Conservation (phyloP, 2,113 vertebrate species). For the Prietella phreatophila region DNA sequence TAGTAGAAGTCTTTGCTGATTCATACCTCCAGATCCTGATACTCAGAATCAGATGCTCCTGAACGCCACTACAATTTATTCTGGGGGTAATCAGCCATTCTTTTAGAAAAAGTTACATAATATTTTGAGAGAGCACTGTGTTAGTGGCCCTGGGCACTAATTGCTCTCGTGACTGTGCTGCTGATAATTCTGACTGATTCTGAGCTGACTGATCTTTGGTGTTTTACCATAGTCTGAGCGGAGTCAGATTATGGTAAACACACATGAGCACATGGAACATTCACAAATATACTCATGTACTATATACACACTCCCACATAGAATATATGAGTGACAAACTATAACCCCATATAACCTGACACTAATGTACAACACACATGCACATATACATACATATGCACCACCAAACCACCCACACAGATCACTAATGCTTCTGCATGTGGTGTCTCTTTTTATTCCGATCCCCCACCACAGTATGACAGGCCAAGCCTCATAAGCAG, state of each 20-base stretch:
- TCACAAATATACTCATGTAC: neutral
- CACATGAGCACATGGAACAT: neutral
- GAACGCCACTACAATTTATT: neutral
- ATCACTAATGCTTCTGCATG: constrained; percentile 38
- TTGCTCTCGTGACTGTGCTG: constrained; percentile 32
- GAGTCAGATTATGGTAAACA: constrained; percentile 31
- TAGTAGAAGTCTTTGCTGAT: neutral
- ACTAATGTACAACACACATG: constrained; percentile 12
- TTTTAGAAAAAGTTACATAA: neutral
- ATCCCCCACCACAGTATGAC: constrained; percentile 39
- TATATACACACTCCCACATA: neutral
- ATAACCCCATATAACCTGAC: neutral
- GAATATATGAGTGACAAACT: constrained; percentile 2
- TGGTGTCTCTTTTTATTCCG: constrained; percentile 24
- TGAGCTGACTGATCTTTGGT: constrained; percentile 43
- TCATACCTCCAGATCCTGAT: neutral
- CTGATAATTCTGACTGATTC: constrained; percentile 52
- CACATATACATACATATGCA: constrained; percentile 18
- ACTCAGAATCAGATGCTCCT: neutral
- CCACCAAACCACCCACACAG: constrained; percentile 27
- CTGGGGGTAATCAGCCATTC: neutral
- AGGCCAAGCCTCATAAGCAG: constrained; percentile 36
- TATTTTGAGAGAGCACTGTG: neutral
- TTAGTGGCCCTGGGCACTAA: constrained; percentile 31
- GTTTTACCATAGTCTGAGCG: neutral